phyloP scores from a whole-genome alignment of 2,797 vertebrate species.

The Myoxocephalus aenaeus region DNA sequence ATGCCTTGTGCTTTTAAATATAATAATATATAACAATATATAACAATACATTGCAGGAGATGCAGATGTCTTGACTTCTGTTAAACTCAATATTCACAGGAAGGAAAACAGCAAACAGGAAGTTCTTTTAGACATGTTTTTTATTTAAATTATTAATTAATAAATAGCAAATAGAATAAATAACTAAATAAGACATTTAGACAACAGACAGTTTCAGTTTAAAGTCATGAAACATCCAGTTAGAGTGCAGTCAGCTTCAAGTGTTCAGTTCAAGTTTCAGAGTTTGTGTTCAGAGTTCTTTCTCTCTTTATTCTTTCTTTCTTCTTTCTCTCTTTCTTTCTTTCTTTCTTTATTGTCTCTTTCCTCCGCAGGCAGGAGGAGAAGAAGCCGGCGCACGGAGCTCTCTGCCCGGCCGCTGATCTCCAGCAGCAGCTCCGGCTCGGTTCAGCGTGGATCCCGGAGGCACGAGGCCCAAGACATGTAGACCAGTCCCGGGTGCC shows the following conservation, averaged over 20 bases:
- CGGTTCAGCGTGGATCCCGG: background rate
- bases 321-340: background rate
- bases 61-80: background rate
- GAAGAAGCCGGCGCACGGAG: conserved; percentile 20
- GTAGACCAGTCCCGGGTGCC: background rate
- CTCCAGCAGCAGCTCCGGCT: conserved; percentile 1
- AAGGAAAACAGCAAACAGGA: conserved; percentile 20
- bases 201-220: conserved; percentile 48
- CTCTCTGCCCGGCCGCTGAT: conserved; percentile 29
- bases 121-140: conserved; percentile 42
- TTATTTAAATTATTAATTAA: conserved; percentile 71
- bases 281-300: conserved; percentile 39
- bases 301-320: background rate
- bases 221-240: conserved; percentile 10
- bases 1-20: too few species aligned
- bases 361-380: background rate
- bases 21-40: background rate
- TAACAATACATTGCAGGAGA: background rate
- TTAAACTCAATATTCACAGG: background rate
- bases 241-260: conserved; percentile 62
- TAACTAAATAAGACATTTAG: conserved; percentile 72
- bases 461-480: background rate
- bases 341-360: conserved; percentile 1
- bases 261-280: conserved; percentile 70
- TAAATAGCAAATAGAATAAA: conserved; percentile 83